phyloP scores from a whole-genome alignment of 2,888 invertebrate species.

The Drosophila aldrichi region DNA sequence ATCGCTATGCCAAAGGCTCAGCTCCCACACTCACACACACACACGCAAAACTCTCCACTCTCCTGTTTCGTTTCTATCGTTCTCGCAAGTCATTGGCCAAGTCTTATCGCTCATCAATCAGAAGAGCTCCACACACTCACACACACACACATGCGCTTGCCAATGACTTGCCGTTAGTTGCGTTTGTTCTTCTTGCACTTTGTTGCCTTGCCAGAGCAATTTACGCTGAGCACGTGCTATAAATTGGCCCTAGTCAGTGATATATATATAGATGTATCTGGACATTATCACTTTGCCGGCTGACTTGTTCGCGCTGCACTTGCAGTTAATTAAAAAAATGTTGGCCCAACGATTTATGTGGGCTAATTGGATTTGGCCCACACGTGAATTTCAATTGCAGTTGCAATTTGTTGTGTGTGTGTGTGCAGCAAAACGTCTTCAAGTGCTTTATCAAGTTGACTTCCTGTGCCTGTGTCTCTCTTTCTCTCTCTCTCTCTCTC shows the following conservation, averaged over 20 bases:
- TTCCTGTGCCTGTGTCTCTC: slow-evolving; percentile 23
- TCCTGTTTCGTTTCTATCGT: neutral
- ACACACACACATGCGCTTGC: neutral
- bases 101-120: slow-evolving; percentile 12
- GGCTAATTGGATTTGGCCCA: slow-evolving; percentile 41
- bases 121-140: neutral
- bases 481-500: neutral
- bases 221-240: slow-evolving; percentile 32
- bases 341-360: slow-evolving; percentile 54
- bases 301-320: slow-evolving; percentile 21
- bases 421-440: slow-evolving; percentile 23
- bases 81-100: neutral
- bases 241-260: slow-evolving; percentile 34
- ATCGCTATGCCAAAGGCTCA: neutral
- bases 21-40: neutral
- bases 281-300: slow-evolving; percentile 31
- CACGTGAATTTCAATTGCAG: slow-evolving; percentile 57
- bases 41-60: neutral
- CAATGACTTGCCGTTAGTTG: slow-evolving; percentile 13
- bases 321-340: slow-evolving; percentile 66
- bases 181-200: neutral
- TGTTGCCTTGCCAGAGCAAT: slow-evolving; percentile 11
- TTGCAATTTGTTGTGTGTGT: slow-evolving; percentile 51
- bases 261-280: slow-evolving; percentile 33
- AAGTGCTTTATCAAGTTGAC: slow-evolving; percentile 45